These are phyloP conservation scores for Mnemiopsis leidyi DNA, from an alignment of 37 sponge, comb jelly and placozoan genomes.

Conservation along the genomic window DNA sequence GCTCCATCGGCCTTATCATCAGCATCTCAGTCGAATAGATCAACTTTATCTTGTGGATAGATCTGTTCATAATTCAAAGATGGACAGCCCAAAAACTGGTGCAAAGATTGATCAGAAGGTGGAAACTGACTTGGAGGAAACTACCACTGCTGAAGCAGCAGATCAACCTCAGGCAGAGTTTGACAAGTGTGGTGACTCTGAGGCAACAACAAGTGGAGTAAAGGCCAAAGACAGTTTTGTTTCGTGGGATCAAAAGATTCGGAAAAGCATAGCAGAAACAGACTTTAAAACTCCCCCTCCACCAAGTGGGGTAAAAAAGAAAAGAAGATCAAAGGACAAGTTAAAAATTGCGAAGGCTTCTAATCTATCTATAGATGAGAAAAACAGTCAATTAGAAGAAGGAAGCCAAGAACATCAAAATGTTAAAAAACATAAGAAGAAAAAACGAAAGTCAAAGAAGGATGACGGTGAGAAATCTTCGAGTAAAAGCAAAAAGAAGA, in stretches of 20 bases:
- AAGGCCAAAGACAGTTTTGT: not conserved
- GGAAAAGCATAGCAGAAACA: constrained; percentile 43
- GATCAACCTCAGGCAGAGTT: not conserved
- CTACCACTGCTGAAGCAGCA: not conserved
- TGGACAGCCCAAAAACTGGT: not conserved
- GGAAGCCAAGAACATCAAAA: not conserved
- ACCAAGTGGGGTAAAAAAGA: not conserved
- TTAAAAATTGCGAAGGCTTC: not conserved
- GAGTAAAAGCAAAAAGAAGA: not conserved
- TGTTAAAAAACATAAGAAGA: not conserved
- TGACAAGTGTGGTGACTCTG: not conserved
- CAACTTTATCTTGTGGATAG: constrained; percentile 39
- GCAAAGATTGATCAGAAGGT: not conserved
- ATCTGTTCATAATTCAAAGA: not conserved
- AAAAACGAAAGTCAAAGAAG: not conserved
- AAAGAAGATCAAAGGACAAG: not conserved
- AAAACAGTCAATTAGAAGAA: not conserved
- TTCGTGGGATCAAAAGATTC: constrained; percentile 61
- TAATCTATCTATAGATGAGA: no score
- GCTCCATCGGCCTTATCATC: not conserved
- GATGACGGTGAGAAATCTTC: not conserved
- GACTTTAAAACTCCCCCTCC: not conserved
- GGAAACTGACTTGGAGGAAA: not conserved
- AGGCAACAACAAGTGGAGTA: not conserved
- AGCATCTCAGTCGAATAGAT: not conserved